Evolutionary conservation across 2,888 invertebrate species (phyloP).

Genomic region (Agonopterix heracliana): DNA sequence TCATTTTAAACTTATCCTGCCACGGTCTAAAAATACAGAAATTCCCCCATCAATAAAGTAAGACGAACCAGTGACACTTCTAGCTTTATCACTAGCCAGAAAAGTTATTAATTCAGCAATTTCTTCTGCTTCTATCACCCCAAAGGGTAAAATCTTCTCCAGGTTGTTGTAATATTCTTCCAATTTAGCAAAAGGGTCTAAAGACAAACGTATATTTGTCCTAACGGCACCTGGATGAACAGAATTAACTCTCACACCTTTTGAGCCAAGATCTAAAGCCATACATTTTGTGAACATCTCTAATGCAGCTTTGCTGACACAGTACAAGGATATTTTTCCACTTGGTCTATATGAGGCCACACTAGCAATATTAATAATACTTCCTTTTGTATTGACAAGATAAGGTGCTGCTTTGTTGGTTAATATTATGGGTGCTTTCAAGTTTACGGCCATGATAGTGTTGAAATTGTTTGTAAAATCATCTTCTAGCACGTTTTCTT

Average conservation of each 20-base stretch:
- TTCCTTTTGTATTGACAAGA: conserved; percentile 84
- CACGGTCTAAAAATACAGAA: background rate
- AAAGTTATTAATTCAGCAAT: conserved; percentile 3
- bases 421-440: conserved; percentile 82
- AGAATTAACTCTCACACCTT: conserved; percentile 52
- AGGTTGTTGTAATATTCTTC: background rate
- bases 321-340: conserved; percentile 43
- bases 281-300: conserved; percentile 56
- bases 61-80: conserved; percentile 4
- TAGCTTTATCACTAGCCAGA: conserved; percentile 1
- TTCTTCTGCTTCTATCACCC: conserved; percentile 1
- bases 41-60: background rate
- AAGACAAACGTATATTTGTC: conserved; percentile 31
- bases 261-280: conserved; percentile 43
- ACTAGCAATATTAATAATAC: conserved; percentile 86
- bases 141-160: background rate
- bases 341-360: conserved; percentile 39
- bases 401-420: conserved; percentile 88
- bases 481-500: conserved; percentile 77
- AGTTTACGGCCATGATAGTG: conserved; percentile 86
- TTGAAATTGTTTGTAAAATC: conserved; percentile 88
- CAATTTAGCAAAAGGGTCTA: background rate
- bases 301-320: conserved; percentile 57
- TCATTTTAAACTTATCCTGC: background rate
- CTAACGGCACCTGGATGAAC: conserved; percentile 55